phyloP scores from a whole-genome alignment of 2,113 vertebrate species.

The Sialia sialis region DNA sequence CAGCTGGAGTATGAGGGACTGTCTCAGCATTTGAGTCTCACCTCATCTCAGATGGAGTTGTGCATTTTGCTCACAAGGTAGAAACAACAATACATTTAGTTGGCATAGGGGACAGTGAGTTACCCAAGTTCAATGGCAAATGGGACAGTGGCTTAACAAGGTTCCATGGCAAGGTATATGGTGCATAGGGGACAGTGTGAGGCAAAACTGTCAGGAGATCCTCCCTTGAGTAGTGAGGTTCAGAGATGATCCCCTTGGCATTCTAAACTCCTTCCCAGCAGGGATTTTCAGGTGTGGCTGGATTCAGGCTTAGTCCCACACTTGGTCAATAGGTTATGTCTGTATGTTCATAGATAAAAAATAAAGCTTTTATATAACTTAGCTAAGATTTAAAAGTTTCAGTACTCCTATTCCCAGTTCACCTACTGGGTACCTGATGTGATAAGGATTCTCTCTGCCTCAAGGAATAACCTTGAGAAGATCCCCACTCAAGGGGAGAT shows the following conservation, averaged over 20 bases:
- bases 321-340: not conserved
- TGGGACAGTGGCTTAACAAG: not conserved
- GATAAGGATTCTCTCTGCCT: not conserved
- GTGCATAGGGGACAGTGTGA: not conserved
- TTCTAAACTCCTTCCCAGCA: not conserved
- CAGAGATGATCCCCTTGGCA: not conserved
- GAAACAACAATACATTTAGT: not conserved
- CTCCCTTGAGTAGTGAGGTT: not conserved
- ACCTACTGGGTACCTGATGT: not conserved
- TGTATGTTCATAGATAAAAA: not conserved
- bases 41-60: not conserved
- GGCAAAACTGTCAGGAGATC: not conserved
- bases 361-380: not conserved
- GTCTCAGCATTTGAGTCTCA: not conserved
- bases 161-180: not conserved
- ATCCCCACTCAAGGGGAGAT: not conserved
- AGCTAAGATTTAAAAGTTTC: not conserved
- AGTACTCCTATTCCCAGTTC: not conserved
- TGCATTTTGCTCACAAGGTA: rapidly evolving
- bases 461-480: not conserved
- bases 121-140: not conserved
- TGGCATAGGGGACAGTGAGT: not conserved
- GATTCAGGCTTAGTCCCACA: not conserved
- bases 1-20: not conserved
- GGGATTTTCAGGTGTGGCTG: not conserved